These are phyloP conservation scores for Perodicticus potto DNA, from an alignment of 2,797 vertebrate genomes.

Conservation along the genomic window DNA sequence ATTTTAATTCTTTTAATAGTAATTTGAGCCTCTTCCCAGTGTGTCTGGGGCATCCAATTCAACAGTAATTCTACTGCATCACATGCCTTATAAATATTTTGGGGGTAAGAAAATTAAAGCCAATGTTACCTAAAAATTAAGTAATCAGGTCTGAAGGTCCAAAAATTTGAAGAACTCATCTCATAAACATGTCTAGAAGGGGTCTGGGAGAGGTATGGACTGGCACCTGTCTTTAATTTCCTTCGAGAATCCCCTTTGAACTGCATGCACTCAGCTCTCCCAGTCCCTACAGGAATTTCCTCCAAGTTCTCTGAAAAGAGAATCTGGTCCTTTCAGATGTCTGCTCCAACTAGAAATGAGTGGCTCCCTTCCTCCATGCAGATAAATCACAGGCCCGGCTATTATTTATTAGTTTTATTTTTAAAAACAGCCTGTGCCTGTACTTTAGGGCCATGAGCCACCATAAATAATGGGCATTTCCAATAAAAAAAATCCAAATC, in stretches of 20 bases:
- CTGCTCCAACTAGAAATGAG: conserved; percentile 41
- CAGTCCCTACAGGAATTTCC: conserved; percentile 58
- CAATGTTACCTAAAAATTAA: conserved; percentile 42
- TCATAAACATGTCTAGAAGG: background rate
- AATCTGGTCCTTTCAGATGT: conserved; percentile 44
- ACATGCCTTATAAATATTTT: conserved; percentile 51
- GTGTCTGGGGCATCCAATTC: background rate
- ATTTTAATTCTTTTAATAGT: background rate
- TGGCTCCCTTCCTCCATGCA: conserved; percentile 5
- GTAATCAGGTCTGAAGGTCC: conserved; percentile 43
- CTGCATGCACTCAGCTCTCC: background rate
- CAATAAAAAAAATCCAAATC: conserved; percentile 77
- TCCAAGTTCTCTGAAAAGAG: conserved; percentile 43
- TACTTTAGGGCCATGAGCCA: conserved; percentile 66
- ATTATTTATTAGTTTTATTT: conserved; percentile 79
- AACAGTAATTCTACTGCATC: background rate
- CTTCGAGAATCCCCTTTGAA: conserved; percentile 67
- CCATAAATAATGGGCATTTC: conserved; percentile 78
- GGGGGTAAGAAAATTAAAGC: conserved; percentile 63
- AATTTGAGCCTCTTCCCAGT: background rate
- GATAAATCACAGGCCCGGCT: conserved; percentile 55
- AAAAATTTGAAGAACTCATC: conserved; percentile 36
- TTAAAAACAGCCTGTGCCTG: conserved; percentile 63
- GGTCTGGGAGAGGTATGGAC: background rate
- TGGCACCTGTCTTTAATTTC: conserved; percentile 67